These are phyloP conservation scores for Peromyscus melanophrys DNA, from an alignment of 2,797 vertebrate species.

Conservation along the genomic window DNA sequence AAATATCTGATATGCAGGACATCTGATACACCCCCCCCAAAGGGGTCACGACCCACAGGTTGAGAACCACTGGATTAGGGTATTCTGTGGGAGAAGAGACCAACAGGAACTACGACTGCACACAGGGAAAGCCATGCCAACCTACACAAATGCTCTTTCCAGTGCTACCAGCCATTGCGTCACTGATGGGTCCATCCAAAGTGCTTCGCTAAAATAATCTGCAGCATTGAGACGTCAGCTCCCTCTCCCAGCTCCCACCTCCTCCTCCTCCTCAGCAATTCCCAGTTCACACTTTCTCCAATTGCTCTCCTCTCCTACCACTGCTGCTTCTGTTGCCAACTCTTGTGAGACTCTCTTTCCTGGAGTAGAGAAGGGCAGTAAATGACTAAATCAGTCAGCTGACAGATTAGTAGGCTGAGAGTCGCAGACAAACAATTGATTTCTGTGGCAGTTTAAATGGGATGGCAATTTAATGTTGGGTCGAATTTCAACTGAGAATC, in stretches of 20 bases:
- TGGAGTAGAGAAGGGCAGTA: background rate
- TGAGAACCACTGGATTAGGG: background rate
- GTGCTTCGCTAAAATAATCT: background rate
- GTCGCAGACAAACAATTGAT: background rate
- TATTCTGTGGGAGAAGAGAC: background rate
- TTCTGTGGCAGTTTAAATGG: constrained; percentile 15
- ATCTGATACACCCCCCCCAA: no score
- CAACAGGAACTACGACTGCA: background rate
- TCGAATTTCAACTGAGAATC: constrained; percentile 3
- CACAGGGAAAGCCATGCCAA: background rate
- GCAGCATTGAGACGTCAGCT: background rate
- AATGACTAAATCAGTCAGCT: constrained; percentile 38
- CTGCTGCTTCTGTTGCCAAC: background rate
- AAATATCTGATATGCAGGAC: background rate
- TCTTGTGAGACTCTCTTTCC: background rate
- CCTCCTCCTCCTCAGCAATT: background rate
- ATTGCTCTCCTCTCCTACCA: background rate
- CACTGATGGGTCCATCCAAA: background rate
- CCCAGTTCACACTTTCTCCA: background rate
- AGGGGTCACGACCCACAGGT: background rate
- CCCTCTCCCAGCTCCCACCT: background rate
- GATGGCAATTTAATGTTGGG: background rate
- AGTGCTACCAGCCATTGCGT: background rate
- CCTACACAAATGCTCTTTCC: background rate
- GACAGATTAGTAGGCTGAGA: constrained; percentile 3